Base-by-base conservation (phyloP, 2,888 invertebrate species). In the Yponomeuta evonymella region DNA sequence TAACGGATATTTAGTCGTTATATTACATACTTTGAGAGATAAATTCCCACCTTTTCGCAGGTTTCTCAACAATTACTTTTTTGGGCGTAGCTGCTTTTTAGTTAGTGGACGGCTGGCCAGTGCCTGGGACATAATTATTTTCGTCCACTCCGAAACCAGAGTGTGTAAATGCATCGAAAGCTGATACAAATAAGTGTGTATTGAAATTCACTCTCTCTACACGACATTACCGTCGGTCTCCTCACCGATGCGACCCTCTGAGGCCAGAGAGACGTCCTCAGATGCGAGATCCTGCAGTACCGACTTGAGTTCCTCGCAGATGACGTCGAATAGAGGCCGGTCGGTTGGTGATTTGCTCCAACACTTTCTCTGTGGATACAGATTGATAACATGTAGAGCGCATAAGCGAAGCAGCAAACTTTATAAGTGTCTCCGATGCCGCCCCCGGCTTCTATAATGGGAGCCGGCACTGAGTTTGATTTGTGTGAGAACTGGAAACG, bases 291-390 rank as follows among this genome's bases (percentile, higher is more conserved):
- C 84, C 69, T 86, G 78, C 8, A 90, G 75, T 1, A 90, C 78
- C 5, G 76, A 70, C n/a, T 78, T 77, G 64, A 89, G 78, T 63
- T 89, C 86, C 4, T 89, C 89, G 69, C 81, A 86, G 0, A 95
- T 88, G 51, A 94, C 93, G 0, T 94, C 88, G 82, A 96, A 96
- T 10, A 94, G 94, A 0, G 96, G 96, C 73, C 96, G 88, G 70
- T 94, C 95, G 4, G 95, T 83, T 0, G 95, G 95, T n/a, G 95
- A 94, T 23, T 88, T 85, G 72, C 94, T 93, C 95, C 95, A 95
- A 75, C 96, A 95, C 8, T 92, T 91, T 79, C 90, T 90, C 91
- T 95, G 89, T 10, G 79, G 77, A 74, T 51, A 72, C 51, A 66
- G 36, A 51, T 64, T 23, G 23, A 23, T 23, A 23, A 23, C 23